Evolutionary conservation across 2,113 vertebrate genomes (phyloP).

Genomic region (Eubucco bourcierii): DNA sequence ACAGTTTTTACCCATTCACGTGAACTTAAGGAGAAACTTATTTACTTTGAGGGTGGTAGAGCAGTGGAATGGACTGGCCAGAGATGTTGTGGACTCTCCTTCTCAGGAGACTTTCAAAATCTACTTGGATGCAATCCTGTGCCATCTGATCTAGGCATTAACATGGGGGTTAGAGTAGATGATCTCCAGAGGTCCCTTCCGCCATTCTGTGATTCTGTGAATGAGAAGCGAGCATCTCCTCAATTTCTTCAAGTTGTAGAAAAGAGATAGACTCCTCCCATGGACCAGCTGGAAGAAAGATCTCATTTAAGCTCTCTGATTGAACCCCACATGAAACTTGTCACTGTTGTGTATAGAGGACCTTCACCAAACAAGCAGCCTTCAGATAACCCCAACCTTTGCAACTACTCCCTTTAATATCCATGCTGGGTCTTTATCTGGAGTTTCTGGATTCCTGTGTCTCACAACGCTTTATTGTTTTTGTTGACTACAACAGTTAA

Average conservation of each 20-base stretch:
- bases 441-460: not conserved
- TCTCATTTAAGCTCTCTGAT: not conserved
- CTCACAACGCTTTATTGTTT: not conserved
- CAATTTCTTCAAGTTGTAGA: not conserved
- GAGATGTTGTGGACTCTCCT: too few relatives aligned
- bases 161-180: not conserved
- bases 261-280: not conserved
- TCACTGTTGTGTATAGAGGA: not conserved
- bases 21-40: too few relatives aligned
- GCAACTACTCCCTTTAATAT: not conserved
- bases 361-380: not conserved
- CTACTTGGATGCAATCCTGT: too few relatives aligned
- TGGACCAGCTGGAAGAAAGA: not conserved
- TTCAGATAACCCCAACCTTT: not conserved
- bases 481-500: not conserved
- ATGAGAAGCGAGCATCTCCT: not conserved
- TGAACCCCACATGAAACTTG: not conserved
- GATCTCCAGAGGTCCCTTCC: not conserved
- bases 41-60: too few relatives aligned
- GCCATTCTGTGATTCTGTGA: too few relatives aligned
- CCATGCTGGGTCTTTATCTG: not conserved
- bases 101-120: too few relatives aligned
- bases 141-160: too few relatives aligned
- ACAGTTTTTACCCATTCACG: not conserved
- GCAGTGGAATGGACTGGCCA: too few relatives aligned